Base-by-base conservation (phyloP, 2,888 invertebrate species). In the Leucophora obtusa region DNA sequence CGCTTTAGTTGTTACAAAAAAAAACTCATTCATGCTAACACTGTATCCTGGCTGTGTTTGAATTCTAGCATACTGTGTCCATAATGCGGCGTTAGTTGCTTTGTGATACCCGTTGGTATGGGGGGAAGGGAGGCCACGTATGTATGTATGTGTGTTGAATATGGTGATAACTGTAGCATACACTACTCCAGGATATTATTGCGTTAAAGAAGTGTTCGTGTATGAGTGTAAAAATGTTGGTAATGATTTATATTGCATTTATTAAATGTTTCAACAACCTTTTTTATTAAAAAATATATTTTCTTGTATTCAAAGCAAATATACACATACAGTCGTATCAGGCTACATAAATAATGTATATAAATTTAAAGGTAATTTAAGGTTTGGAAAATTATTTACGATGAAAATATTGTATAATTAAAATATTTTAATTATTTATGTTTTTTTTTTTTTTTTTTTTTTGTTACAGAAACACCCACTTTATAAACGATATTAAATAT, bases 201-300 rank as follows among this genome's bases (percentile, higher is more conserved):
- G 65, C 24, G 68, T 28, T 33, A 38, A 15, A 24, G 54, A 7
- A 65, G 28, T 68, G 54, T 54, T 71, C 21, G 54, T 66, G 68
- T 65, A 72, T 79, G 66, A 56, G 74, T 69, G 51, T 50, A 24
- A 65, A 76, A 71, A 59, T 85, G 83, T 85, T 87, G 85, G 85
- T 87, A 89, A 89, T 88, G 88, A 88, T 88, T 89, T 88, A 89
- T 88, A 87, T 88, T 86, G 87, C 88, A 87, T 89, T 88, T 88
- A 88, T 88, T 89, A 88, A 88, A 88, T 88, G 88, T 88, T 88
- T 88, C 88, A 88, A 86, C 88, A 86, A 86, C 84, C 84, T 86
- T 86, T 85, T 84, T 59, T 14, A 24, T 18, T 24, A 14, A 21
- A 18, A 21, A 11, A 11, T n/a, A 21, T 11, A 17, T 53, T 53